phyloP scores from a whole-genome alignment of 2,888 invertebrate species.

The Carabus problematicus region DNA sequence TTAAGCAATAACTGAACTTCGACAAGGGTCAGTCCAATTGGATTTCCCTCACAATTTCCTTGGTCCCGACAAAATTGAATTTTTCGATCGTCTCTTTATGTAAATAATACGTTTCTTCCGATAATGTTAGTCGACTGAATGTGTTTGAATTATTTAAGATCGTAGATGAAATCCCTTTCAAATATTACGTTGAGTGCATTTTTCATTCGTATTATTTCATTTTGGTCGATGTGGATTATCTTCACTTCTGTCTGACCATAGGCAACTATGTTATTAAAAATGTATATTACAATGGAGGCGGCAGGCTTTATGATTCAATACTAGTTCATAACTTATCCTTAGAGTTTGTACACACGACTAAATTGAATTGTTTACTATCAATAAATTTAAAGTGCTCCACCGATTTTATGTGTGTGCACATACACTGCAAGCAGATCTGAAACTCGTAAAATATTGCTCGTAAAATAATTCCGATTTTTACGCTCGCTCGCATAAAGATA shows the following conservation, averaged over 20 bases:
- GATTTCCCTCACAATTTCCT: too few relatives aligned
- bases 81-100: too few relatives aligned
- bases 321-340: constrained; percentile 5
- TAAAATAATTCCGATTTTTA: constrained; percentile 36
- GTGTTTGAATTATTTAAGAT: too few relatives aligned
- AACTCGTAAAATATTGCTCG: constrained; percentile 20
- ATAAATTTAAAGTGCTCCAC: constrained; percentile 9
- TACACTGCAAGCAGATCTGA: constrained; percentile 7
- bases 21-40: too few relatives aligned
- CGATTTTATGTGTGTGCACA: constrained; percentile 8
- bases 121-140: too few relatives aligned
- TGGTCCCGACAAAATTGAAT: too few relatives aligned
- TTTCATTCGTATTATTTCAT: too few relatives aligned
- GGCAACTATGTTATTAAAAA: constrained; percentile 1
- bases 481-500: constrained; percentile 30
- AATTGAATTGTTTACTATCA: constrained; percentile 29
- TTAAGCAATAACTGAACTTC: too few relatives aligned
- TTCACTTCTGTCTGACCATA: background rate
- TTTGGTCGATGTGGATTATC: too few relatives aligned
- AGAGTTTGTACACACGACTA: constrained; percentile 5
- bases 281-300: background rate
- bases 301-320: background rate
- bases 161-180: too few relatives aligned
- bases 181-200: too few relatives aligned
- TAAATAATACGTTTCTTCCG: too few relatives aligned